Evolutionary conservation across 1,140 invertebrate genomes (phyloP).

Genomic region (Triops cancriformis): DNA sequence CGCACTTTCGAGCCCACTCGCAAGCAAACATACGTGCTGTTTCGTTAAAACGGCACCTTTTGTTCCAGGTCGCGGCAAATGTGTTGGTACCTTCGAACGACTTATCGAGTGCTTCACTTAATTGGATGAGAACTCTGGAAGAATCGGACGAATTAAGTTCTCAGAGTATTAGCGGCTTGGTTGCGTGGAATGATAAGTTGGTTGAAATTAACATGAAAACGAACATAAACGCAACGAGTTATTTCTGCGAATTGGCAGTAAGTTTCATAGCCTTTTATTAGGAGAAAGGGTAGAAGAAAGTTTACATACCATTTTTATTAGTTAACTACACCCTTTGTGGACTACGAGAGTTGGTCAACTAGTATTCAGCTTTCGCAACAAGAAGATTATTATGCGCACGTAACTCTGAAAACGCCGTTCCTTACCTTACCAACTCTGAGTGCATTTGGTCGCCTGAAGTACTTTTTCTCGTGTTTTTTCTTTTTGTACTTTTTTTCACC

Average conservation of each 20-base stretch:
- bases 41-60: background rate
- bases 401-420: background rate
- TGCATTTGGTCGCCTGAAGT: background rate
- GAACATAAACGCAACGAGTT: background rate
- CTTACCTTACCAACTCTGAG: background rate
- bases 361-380: background rate
- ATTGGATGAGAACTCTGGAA: background rate
- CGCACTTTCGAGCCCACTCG: background rate
- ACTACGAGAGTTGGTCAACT: background rate
- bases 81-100: background rate
- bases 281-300: background rate
- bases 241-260: background rate
- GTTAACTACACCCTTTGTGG: background rate
- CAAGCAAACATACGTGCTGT: no score
- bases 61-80: background rate
- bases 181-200: constrained; percentile 4
- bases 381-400: background rate
- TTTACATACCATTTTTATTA: background rate
- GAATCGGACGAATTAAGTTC: background rate
- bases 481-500: background rate
- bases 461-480: background rate
- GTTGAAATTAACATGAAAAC: background rate
- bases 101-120: background rate
- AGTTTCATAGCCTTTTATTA: background rate
- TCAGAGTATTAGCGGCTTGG: background rate